These are phyloP conservation scores for Phortica magna DNA, from an alignment of 2,888 invertebrate genomes.

Conservation along the genomic window DNA sequence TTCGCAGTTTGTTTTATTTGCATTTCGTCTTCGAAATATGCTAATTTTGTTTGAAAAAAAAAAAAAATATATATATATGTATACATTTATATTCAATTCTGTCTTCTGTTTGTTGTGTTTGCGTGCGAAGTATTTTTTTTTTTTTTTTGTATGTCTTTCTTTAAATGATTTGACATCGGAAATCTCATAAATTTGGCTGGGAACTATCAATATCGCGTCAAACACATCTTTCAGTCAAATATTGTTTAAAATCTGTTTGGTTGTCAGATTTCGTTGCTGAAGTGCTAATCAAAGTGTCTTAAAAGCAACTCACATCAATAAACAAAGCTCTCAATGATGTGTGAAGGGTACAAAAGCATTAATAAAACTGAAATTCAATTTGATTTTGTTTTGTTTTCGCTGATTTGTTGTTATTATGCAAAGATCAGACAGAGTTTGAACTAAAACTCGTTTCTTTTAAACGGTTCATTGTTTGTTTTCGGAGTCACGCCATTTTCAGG, in stretches of 20 bases:
- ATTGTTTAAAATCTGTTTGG: too few relatives aligned
- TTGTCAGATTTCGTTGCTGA: too few relatives aligned
- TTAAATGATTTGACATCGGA: neutral
- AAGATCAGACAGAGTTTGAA: neutral
- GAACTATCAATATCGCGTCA: too few relatives aligned
- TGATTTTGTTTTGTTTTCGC: neutral
- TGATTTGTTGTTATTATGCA: neutral
- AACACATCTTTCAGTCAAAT: too few relatives aligned
- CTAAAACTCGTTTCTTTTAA: neutral
- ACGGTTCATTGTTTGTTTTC: neutral
- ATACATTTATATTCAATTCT: neutral
- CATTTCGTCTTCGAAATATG: constrained; percentile 16
- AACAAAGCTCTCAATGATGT: neutral
- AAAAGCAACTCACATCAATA: too few relatives aligned
- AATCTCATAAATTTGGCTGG: too few relatives aligned
- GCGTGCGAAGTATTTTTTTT: neutral
- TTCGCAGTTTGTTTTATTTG: constrained; percentile 50
- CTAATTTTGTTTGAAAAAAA: constrained; percentile 4
- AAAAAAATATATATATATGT: neutral
- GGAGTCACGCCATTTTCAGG: neutral
- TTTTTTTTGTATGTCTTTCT: neutral
- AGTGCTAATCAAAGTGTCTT: too few relatives aligned
- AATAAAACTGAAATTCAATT: neutral
- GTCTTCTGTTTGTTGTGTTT: neutral
- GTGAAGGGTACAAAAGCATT: neutral